Evolutionary conservation across 2,113 vertebrate genomes (phyloP).

Genomic region (Tachycineta bicolor): DNA sequence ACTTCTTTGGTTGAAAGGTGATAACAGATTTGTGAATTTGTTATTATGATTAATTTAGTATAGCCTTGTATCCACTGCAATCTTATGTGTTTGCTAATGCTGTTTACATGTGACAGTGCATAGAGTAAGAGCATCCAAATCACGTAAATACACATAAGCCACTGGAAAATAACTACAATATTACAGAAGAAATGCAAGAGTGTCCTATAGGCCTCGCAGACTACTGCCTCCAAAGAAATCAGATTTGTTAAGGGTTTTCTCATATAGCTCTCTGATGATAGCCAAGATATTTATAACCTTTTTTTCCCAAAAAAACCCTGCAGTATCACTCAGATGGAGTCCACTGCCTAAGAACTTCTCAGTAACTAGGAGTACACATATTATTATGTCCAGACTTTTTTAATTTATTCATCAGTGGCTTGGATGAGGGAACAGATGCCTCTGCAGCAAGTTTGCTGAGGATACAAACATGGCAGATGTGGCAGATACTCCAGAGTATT

Average conservation of each 20-base stretch:
- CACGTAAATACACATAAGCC: not conserved
- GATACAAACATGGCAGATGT: not conserved
- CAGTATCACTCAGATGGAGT: not conserved
- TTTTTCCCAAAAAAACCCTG: fast-evolving
- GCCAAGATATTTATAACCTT: fast-evolving
- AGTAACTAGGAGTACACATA: not conserved
- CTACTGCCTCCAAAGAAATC: not conserved
- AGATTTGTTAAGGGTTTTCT: not conserved
- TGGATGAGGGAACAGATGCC: not conserved
- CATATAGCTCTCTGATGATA: not conserved
- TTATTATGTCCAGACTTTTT: not conserved
- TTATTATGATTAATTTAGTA: not conserved
- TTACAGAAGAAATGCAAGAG: not conserved
- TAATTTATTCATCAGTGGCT: not conserved
- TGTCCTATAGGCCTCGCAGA: not conserved
- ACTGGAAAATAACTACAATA: not conserved
- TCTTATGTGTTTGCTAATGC: not conserved
- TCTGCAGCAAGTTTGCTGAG: not conserved
- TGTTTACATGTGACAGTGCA: not conserved
- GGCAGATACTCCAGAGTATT: not conserved
- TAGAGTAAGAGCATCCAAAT: not conserved
- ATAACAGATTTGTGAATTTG: not conserved
- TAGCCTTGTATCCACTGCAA: not conserved
- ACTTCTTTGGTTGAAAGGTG: not conserved
- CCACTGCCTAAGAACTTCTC: not conserved